These are phyloP conservation scores for Synergus umbraculus DNA, from an alignment of 2,888 invertebrate species.

Conservation along the genomic window DNA sequence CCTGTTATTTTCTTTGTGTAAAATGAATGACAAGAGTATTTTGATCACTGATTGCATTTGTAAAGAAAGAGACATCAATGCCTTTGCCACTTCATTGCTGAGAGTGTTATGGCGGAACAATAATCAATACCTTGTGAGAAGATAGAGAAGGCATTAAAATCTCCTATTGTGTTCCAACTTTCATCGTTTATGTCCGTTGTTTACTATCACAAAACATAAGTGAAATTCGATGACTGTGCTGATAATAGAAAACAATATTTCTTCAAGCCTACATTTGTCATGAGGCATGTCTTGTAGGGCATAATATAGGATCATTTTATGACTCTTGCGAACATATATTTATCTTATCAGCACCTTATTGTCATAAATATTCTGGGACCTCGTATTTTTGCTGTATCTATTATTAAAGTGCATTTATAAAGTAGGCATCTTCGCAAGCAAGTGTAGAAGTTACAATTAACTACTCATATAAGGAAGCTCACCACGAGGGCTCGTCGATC, in stretches of 20 bases:
- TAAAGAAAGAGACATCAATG: conserved; percentile 32
- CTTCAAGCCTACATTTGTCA: not conserved
- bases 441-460: conserved; percentile 55
- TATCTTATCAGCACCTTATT: not conserved
- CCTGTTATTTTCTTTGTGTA: too few species aligned
- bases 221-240: conserved; percentile 20
- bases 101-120: conserved; percentile 9
- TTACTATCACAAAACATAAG: conserved; percentile 9
- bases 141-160: conserved; percentile 18
- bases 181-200: conserved; percentile 18
- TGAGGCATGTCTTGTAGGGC: not conserved
- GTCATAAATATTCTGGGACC: not conserved
- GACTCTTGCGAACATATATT: too few species aligned
- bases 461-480: conserved; percentile 55
- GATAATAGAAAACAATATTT: conserved; percentile 17
- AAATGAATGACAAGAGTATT: not conserved
- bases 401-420: not conserved
- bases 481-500: conserved; percentile 57
- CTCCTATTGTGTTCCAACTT: conserved; percentile 31
- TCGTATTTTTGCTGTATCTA: not conserved
- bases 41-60: not conserved
- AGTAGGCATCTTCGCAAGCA: conserved; percentile 40
- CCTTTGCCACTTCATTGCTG: not conserved
- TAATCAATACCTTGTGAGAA: conserved; percentile 31
- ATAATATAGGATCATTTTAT: too few species aligned